Conservation (phyloP, 2,888 invertebrate species). For the Abrostola triplasia region DNA sequence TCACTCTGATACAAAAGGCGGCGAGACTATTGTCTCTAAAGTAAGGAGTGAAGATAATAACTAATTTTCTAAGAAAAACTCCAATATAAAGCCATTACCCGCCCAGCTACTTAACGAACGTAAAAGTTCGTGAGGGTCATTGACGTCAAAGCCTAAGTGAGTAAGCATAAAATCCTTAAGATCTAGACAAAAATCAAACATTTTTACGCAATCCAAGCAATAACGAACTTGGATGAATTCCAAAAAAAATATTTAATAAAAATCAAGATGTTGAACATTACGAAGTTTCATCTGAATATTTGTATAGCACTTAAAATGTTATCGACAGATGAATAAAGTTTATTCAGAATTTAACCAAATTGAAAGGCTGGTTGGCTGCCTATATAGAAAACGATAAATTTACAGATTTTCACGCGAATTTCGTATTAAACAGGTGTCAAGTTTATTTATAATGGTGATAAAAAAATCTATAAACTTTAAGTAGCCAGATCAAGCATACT, state of each 20-base stretch:
- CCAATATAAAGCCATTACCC: conserved; percentile 1
- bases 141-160: background rate
- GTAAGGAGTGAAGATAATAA: background rate
- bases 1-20: too few species aligned
- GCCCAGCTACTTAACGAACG: background rate
- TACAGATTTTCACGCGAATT: background rate
- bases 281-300: conserved; percentile 9
- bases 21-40: background rate
- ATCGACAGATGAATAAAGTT: conserved; percentile 11
- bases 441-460: too few species aligned
- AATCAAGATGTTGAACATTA: conserved; percentile 3
- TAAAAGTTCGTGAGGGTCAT: background rate
- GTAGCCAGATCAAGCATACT: too few species aligned
- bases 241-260: conserved; percentile 4
- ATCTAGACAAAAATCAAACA: background rate
- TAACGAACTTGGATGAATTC: background rate
- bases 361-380: conserved; percentile 13
- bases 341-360: conserved; percentile 18
- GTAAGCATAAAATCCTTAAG: background rate
- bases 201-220: background rate
- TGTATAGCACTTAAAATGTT: conserved; percentile 18
- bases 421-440: too few species aligned
- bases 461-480: too few species aligned
- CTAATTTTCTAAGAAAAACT: background rate
- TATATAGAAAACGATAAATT: conserved; percentile 15